Evolutionary conservation across 2,113 vertebrate genomes (phyloP).

Genomic region (Cinclus mexicanus): DNA sequence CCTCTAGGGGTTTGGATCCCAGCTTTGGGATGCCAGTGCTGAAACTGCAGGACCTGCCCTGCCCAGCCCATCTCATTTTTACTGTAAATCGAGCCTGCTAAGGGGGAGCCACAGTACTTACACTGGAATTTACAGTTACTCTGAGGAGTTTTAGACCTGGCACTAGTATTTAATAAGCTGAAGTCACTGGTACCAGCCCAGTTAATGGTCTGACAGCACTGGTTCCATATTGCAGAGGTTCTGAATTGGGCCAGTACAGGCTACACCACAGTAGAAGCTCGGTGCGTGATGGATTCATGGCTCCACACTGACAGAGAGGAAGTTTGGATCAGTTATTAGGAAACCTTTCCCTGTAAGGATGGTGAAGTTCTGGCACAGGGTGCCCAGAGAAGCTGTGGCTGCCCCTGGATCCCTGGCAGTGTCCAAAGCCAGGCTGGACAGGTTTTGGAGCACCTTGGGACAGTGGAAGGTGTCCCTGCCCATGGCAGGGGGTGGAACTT

Average conservation of each 20-base stretch:
- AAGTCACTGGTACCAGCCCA: not conserved
- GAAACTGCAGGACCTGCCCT: not conserved
- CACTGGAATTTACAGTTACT: not conserved
- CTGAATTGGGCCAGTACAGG: rapidly evolving
- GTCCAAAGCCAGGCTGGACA: rapidly evolving
- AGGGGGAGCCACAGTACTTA: not conserved
- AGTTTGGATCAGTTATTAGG: not conserved
- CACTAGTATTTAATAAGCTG: not conserved
- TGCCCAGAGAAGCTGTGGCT: not conserved
- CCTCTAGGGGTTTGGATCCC: not conserved
- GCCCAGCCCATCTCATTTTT: not conserved
- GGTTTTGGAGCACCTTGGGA: not conserved
- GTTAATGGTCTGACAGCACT: not conserved
- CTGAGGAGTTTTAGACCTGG: not conserved
- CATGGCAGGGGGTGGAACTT: not conserved
- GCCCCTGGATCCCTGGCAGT: not conserved
- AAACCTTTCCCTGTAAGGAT: not conserved
- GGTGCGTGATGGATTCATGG: rapidly evolving
- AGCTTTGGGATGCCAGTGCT: not conserved
- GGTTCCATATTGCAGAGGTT: not conserved
- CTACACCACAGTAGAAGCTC: not conserved
- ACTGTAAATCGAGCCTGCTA: not conserved
- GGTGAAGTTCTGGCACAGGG: not conserved
- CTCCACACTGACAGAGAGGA: not conserved
- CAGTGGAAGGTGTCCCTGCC: not conserved